Evolutionary conservation across 1,140 invertebrate species (phyloP).

Genomic region (Trichoplusia ni): DNA sequence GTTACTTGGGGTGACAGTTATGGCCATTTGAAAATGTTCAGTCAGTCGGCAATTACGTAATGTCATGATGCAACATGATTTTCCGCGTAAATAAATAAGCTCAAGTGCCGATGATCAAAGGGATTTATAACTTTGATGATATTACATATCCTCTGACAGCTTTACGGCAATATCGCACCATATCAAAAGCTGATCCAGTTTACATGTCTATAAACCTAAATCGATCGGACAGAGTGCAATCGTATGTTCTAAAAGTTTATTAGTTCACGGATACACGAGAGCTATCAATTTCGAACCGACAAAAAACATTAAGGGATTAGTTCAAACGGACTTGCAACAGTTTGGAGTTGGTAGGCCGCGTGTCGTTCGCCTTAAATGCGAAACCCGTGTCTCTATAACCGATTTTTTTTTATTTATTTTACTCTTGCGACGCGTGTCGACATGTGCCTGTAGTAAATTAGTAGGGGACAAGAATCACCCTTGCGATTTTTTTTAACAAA

Average conservation of each 20-base stretch:
- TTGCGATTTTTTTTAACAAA: slow-evolving; percentile 75
- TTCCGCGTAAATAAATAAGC: slow-evolving; percentile 2
- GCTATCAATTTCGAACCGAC: slow-evolving; percentile 54
- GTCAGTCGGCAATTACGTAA: slow-evolving; percentile 29
- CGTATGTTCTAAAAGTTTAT: slow-evolving; percentile 35
- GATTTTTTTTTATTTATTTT: slow-evolving; percentile 73
- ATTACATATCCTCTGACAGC: neutral
- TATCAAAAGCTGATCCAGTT: slow-evolving; percentile 29
- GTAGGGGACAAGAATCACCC: slow-evolving; percentile 71
- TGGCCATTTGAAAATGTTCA: slow-evolving; percentile 39
- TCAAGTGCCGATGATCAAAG: slow-evolving; percentile 20
- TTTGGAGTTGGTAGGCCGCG: slow-evolving; percentile 33
- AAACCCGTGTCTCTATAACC: slow-evolving; percentile 69
- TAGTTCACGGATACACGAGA: slow-evolving; percentile 42
- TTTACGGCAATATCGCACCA: slow-evolving; percentile 6
- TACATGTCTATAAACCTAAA: slow-evolving; percentile 52
- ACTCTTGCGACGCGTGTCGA: slow-evolving; percentile 73
- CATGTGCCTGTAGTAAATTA: slow-evolving; percentile 79
- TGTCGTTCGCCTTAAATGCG: slow-evolving; percentile 62
- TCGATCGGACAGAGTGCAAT: slow-evolving; percentile 35
- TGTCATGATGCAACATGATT: slow-evolving; percentile 13
- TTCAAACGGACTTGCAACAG: slow-evolving; percentile 43
- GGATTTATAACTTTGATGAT: neutral
- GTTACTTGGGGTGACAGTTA: slow-evolving; percentile 67
- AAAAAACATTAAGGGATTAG: slow-evolving; percentile 48